Base-by-base conservation (phyloP, 1,140 invertebrate genomes). In the Drosophila nannoptera region DNA sequence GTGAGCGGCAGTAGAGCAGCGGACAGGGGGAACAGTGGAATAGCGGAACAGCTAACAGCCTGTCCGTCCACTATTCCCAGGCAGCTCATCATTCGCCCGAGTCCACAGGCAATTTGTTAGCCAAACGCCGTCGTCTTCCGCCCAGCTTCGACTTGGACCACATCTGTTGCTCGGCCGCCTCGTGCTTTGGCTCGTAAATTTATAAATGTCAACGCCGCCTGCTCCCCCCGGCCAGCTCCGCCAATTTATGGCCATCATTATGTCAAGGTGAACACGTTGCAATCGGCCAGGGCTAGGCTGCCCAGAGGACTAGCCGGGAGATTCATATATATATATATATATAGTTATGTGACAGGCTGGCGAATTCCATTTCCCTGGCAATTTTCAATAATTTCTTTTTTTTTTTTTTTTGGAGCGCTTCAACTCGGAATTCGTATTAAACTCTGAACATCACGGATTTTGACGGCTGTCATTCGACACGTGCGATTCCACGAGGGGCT, bases 121-220 rank as follows among this genome's bases (percentile, higher is more conserved):
- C 58, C 59, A 70, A 74, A 67, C 77, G 70, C 45, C 5, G 12
- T 43, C 35, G 33, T 29, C 61, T 48, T 35, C 14, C 5, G 4
- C 7, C 11, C 7, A 11, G 7, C 14, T 14, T 6, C 42, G 32
- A 50, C 43, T 36, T 43, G 7, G 35, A 7, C 4, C 52, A 8
- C 69, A 81, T 76, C 77, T 81, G 77, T 81, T 78, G 77, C 73
- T 69, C 12, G 36, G 67, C 67, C 36, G 68, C 68, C 43, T 48
- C 35, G 55, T 61, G 55, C 64, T 52, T 33, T 38, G 48, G 45
- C 42, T 63, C 71, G 65, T 81, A 80, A 80, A 80, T 80, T 78
- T 80, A 75, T 68, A 76, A 73, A 69, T 81, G 77, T 80, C 77
- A 76, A 63, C 62, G 40, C 38, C 14, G 48, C 56, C 16, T 32